A percentile compares a stretch with the other conserved stretches of the same genome.
phyloP scores from a whole-genome alignment of 2,797 vertebrate species.

The Pseudochirops corinnae region DNA sequence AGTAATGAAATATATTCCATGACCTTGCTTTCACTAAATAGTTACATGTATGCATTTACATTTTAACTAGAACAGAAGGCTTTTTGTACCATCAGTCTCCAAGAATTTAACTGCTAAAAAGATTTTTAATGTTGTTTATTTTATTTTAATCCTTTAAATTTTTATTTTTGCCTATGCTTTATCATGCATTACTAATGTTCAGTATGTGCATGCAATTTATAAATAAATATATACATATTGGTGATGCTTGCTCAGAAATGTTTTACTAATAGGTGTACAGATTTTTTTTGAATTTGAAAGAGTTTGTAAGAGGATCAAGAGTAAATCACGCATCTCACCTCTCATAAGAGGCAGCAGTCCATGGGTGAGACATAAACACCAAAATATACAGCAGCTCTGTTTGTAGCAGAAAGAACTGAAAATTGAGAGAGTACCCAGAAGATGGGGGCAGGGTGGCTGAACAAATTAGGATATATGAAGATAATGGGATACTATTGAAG shows the following conservation, averaged over 20 bases:
- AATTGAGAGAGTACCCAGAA: not conserved
- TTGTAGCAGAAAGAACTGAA: not conserved
- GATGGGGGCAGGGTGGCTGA: not conserved
- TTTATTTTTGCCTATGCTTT: not conserved
- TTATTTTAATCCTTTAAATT: not conserved
- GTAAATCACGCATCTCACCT: not conserved
- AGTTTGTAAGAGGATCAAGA: not conserved
- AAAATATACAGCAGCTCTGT: not conserved
- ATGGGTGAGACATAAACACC: not conserved
- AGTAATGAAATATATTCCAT: not conserved
- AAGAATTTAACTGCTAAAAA: not conserved
- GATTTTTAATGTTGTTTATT: not conserved
- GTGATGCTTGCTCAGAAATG: not conserved
- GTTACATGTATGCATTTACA: not conserved
- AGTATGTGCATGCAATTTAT: not conserved
- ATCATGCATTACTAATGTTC: not conserved
- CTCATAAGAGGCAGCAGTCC: not conserved
- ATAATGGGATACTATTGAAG: not conserved
- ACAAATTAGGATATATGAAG: not conserved
- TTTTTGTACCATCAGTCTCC: not conserved
- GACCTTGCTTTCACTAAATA: not conserved
- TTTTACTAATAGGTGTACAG: not conserved
- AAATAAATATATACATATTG: not conserved
- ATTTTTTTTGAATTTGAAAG: not conserved
- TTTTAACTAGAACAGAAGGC: not conserved